Base-by-base conservation (phyloP, 2,797 vertebrate species). In the Gymnopithys bicolor region DNA sequence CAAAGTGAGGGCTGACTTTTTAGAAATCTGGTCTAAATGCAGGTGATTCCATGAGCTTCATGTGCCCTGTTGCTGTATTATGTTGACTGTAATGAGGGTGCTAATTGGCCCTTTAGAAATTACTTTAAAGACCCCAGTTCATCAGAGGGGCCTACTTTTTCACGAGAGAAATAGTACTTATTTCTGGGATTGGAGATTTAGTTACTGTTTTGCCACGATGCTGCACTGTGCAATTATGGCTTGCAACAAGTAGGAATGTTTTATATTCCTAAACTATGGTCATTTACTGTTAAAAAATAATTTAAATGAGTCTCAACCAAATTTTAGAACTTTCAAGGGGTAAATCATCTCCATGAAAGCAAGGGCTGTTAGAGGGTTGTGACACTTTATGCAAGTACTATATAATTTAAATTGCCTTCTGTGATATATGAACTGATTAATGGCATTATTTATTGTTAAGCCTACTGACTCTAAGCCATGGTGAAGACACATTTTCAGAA, bases 321-420 rank as follows among this genome's bases (percentile, higher is more conserved):
- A 59, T 67, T 62, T 76, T 68, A 79, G 63, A 73, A 80, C n/a
- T 53, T 78, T 48, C 4, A 33, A 83, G 63, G 79, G 67, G 33
- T 83, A 90, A 92, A 92, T 93, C 13, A 51, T 68, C 59, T 90
- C 32, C 23, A 35, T 87, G 68, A 51, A 74, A 77, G 63, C 64
- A 64, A 45, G 1, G 7, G 24, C 78, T 73, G 21, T 67, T 85
- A 37, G 24, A 82, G 55, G 59, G 78, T 83, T 32, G 58, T 70
- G 82, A 73, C 79, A 75, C 56, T 73, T 76, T 48, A 43, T 69
- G 78, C 21, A 43, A 85, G 67, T 68, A 25, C 41, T 80, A 33
- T 89, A 13, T 56, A 78, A 82, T 90, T 96, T 92, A 95, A 96
- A 81, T 94, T 87, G 87, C 74, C 35, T 92, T 74, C 56, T 58